A percentile compares a stretch with the other conserved stretches of the same genome.
phyloP scores from a whole-genome alignment of 2,797 vertebrate species.

The Galagoides demidoff region DNA sequence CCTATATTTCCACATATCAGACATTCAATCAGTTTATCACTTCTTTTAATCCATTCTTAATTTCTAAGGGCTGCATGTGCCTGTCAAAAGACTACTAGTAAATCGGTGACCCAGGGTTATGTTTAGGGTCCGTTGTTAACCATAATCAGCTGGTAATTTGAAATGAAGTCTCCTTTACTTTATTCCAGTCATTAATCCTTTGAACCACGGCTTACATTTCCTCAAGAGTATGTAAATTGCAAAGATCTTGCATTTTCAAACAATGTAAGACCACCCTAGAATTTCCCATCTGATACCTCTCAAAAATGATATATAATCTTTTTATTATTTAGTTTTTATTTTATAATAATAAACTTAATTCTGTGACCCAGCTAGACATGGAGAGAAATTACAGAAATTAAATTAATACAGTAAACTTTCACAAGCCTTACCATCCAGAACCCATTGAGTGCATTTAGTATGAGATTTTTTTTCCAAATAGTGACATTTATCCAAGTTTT shows the following conservation, averaged over 20 bases:
- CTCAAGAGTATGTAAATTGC: neutral
- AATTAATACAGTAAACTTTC: neutral
- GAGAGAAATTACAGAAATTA: neutral
- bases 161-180: constrained; percentile 50
- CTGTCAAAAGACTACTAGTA: constrained; percentile 29
- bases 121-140: constrained; percentile 11
- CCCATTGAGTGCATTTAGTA: constrained; percentile 28
- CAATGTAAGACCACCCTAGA: neutral
- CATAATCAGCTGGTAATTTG: constrained; percentile 34
- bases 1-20: neutral
- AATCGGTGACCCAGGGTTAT: neutral
- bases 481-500: neutral
- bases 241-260: constrained; percentile 38
- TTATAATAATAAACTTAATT: too few species aligned
- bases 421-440: neutral
- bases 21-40: neutral
- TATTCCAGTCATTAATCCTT: constrained; percentile 38
- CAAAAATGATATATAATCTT: neutral
- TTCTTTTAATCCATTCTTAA: constrained; percentile 22
- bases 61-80: neutral
- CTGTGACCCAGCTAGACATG: too few species aligned
- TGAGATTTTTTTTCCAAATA: neutral
- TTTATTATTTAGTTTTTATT: neutral
- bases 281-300: neutral
- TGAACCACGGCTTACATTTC: constrained; percentile 40